Conservation (phyloP, 2,888 invertebrate species). For the Brenthis daphne region DNA sequence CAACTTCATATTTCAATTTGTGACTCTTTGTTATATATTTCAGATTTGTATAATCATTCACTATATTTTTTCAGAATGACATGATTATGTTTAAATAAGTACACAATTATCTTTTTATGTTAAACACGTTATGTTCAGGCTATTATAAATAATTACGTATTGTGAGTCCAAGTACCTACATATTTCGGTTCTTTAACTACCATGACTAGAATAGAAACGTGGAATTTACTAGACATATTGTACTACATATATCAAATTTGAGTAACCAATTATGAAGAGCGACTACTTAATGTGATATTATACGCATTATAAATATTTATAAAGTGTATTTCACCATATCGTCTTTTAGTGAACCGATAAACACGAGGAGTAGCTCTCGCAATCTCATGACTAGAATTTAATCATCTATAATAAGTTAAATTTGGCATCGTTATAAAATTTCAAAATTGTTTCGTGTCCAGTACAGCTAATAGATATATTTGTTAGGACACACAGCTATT, state of each 20-base stretch:
- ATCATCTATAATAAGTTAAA: background rate
- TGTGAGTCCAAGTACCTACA: background rate
- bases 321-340: conserved; percentile 13
- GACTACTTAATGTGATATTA: conserved; percentile 21
- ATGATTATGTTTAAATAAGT: no score
- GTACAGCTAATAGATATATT: no score
- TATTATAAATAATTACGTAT: no score
- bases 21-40: no score
- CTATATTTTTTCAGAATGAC: no score
- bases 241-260: conserved; percentile 24
- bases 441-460: background rate
- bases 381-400: conserved; percentile 21
- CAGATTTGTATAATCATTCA: no score
- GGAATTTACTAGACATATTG: conserved; percentile 8
- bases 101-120: no score
- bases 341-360: conserved; percentile 21
- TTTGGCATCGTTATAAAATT: background rate
- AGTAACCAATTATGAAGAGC: conserved; percentile 19
- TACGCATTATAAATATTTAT: conserved; percentile 23
- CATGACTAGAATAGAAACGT: conserved; percentile 54
- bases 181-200: background rate
- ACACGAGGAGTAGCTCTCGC: conserved; percentile 17
- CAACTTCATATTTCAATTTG: conserved; percentile 5
- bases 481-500: background rate
- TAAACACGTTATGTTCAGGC: no score